A percentile compares a stretch with the other conserved stretches of the same genome.
phyloP scores from a whole-genome alignment of 2,888 invertebrate genomes.

The Matsumyia berberina region DNA sequence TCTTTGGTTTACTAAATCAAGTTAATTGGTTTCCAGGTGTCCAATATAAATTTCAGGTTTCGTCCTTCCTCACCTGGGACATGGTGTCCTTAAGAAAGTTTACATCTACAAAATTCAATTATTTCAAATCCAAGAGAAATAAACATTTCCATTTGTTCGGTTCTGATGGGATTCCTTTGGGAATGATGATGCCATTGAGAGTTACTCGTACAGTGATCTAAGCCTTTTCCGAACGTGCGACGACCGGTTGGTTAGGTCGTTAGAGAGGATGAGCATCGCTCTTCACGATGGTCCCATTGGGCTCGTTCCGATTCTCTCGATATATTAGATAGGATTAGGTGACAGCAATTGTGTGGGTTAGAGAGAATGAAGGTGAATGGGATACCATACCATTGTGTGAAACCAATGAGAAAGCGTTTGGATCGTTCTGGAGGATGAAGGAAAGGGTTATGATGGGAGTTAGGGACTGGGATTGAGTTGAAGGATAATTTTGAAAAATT shows the following conservation, averaged over 20 bases:
- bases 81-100: constrained; percentile 1
- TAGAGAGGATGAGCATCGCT: too few relatives aligned
- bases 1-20: constrained; percentile 11
- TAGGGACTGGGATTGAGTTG: too few relatives aligned
- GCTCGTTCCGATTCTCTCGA: too few relatives aligned
- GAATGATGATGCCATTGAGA: not conserved
- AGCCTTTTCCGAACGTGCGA: not conserved
- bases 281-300: too few relatives aligned
- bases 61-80: not conserved
- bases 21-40: constrained; percentile 9
- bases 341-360: too few relatives aligned
- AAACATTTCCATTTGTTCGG: constrained; percentile 2
- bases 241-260: not conserved
- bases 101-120: constrained; percentile 12
- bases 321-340: too few relatives aligned
- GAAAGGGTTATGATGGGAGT: too few relatives aligned
- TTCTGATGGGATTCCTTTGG: not conserved
- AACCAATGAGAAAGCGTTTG: too few relatives aligned
- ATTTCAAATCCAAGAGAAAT: constrained; percentile 4
- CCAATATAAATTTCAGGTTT: not conserved
- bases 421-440: too few relatives aligned
- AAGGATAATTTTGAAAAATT: too few relatives aligned
- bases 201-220: not conserved
- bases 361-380: too few relatives aligned
- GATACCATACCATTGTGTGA: too few relatives aligned